Evolutionary conservation across 2,797 vertebrate genomes (phyloP), one percentile per base, ranked within the genome.

Genomic region (Sebastes nivosus): DNA sequence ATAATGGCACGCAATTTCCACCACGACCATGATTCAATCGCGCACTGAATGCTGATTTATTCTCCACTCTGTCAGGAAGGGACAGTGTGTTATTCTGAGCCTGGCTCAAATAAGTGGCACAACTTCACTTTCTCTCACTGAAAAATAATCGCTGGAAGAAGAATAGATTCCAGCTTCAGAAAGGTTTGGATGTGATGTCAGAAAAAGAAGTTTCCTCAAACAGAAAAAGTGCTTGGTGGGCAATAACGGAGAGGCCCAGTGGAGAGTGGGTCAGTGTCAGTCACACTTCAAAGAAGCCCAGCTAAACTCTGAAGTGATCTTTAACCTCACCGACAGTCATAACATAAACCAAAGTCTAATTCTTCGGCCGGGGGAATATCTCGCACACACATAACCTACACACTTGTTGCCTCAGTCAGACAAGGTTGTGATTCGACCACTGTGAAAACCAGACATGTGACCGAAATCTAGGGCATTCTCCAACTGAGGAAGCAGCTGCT

Each of bases 241-340:
- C 76, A 81, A 50, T 46, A 84, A 70, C 2, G 2, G 18, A 27
- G 80, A 64, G 74, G 74, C 57, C 65, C 67, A 9, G 58, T 0
- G 11, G 61, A 59, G 82, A 29, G 60, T 2, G 6, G 74, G 3
- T 84, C 69, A 63, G 64, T 4, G 68, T 71, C 46, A 80, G 81
- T 81, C 88, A 89, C 67, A 82, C 89, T 78, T 87, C 78, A 82
- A 63, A 81, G 83, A 67, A 46, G 29, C 29, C 54, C 74, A 87
- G 6, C 86, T 86, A 88, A 89, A 94, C 87, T 78, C 68, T 67
- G 61, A 59, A 64, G 73, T 73, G 85, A 91, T 29, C 82, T 92
- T 80, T 87, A n/a, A 88, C 88, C 85, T 81, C 77, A 32, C 66
- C 77, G 69, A 79, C 78, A 87, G 83, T 63, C 90, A 88, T 63